Percentiles rank a stretch among this genome's conserved stretches.
These are phyloP conservation scores for Xenopus petersii DNA, from an alignment of 2,797 vertebrate species.

Conservation along the genomic window DNA sequence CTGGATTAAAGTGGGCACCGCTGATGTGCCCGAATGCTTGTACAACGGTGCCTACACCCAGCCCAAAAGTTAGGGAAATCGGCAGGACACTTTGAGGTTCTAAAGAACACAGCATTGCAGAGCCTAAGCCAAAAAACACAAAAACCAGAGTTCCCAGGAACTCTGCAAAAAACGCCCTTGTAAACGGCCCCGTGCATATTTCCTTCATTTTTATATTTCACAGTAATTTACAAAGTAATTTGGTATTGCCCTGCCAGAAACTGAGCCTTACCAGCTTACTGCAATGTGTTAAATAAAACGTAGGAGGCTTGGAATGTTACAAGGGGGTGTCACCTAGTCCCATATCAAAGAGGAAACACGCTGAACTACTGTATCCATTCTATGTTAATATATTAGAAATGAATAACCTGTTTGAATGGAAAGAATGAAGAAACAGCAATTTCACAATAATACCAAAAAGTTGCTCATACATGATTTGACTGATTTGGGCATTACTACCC, in stretches of 20 bases:
- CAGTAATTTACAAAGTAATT: slow-evolving; percentile 14
- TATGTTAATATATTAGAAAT: too few species aligned
- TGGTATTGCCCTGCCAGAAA: slow-evolving; percentile 3
- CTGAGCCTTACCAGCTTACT: neutral
- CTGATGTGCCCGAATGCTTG: slow-evolving; percentile 70
- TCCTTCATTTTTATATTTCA: slow-evolving; percentile 69
- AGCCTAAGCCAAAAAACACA: slow-evolving; percentile 71
- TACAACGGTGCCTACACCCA: slow-evolving; percentile 68
- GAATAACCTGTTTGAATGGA: too few species aligned
- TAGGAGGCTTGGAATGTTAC: slow-evolving; percentile 21
- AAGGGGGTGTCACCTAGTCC: slow-evolving; percentile 35
- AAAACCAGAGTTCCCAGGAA: slow-evolving; percentile 72
- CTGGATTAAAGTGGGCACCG: slow-evolving; percentile 70
- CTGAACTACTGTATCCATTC: too few species aligned
- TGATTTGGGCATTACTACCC: too few species aligned
- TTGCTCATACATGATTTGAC: too few species aligned
- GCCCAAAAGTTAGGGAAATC: slow-evolving; percentile 67
- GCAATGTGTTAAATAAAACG: slow-evolving; percentile 31
- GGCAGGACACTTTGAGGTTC: slow-evolving; percentile 67
- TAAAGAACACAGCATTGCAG: slow-evolving; percentile 67
- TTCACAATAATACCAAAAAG: too few species aligned
- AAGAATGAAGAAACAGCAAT: too few species aligned
- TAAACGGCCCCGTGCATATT: slow-evolving; percentile 65
- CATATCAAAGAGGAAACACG: neutral
- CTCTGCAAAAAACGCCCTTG: slow-evolving; percentile 64